Conservation (phyloP, 2,888 invertebrate species). For the Plebejus anna region DNA sequence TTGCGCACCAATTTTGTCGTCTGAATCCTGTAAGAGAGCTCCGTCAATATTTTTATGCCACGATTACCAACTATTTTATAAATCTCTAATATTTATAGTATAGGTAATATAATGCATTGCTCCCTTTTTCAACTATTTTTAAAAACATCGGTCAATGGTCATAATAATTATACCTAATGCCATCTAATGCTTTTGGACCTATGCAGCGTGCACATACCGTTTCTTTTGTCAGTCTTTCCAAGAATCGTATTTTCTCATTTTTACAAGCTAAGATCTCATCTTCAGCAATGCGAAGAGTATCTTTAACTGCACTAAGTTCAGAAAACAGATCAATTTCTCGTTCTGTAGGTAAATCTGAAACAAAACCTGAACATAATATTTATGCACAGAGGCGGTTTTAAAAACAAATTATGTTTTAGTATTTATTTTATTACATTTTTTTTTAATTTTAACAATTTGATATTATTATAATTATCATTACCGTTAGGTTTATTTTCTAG, state of each 20-base stretch:
- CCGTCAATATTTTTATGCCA: not conserved
- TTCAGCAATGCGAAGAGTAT: conserved; percentile 60
- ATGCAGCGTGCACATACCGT: conserved; percentile 46
- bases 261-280: conserved; percentile 64
- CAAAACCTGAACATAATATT: not conserved
- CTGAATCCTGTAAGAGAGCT: conserved; percentile 57
- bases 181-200: too few relatives aligned
- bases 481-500: conserved; percentile 62
- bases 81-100: not conserved
- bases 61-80: not conserved
- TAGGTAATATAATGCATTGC: not conserved
- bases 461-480: conserved; percentile 34
- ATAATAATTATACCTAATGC: too few relatives aligned
- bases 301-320: conserved; percentile 69
- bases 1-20: conserved; percentile 68
- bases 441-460: not conserved
- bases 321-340: conserved; percentile 71
- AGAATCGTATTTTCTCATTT: conserved; percentile 66
- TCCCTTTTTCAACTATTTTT: too few relatives aligned
- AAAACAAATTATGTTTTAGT: not conserved
- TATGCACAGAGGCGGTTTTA: not conserved
- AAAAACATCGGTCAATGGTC: too few relatives aligned
- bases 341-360: conserved; percentile 63
- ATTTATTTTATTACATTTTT: not conserved
- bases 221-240: conserved; percentile 69